Percentiles rank a stretch among this genome's conserved stretches.
These are phyloP conservation scores for Hippocampus comes DNA, from an alignment of 2,113 vertebrate species.

Conservation along the genomic window DNA sequence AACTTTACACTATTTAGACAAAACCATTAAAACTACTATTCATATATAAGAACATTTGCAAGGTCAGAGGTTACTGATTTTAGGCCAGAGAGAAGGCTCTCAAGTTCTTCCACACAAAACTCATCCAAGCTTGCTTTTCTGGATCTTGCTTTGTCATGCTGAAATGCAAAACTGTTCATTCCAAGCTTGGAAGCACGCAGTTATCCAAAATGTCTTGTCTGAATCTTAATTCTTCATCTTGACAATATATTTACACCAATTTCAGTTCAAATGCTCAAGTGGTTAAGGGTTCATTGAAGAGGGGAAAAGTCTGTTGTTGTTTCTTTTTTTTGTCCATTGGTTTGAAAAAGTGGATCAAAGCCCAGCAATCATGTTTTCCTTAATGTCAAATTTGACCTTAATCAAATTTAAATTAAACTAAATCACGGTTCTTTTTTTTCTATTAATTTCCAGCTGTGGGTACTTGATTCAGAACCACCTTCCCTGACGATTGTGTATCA, in stretches of 20 bases:
- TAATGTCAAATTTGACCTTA: not conserved
- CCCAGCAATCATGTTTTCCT: not conserved
- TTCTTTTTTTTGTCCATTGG: too few relatives aligned
- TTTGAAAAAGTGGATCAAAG: too few relatives aligned
- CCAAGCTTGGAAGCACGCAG: too few relatives aligned
- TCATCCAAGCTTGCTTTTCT: not conserved
- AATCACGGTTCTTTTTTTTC: not conserved
- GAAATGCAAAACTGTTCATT: not conserved
- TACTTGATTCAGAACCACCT: slow-evolving; percentile 3
- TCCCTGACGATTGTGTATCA: slow-evolving; percentile 1
- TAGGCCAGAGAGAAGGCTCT: not conserved
- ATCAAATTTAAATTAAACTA: not conserved
- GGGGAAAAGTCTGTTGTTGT: too few relatives aligned
- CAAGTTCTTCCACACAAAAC: not conserved
- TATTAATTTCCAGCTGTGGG: not conserved
- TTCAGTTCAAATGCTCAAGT: too few relatives aligned
- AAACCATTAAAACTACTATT: not conserved
- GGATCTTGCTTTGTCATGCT: not conserved
- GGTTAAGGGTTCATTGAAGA: too few relatives aligned
- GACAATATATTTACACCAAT: too few relatives aligned
- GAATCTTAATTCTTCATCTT: too few relatives aligned
- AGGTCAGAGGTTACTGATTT: too few relatives aligned
- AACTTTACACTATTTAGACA: not conserved
- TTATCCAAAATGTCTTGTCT: not conserved
- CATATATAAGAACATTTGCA: not conserved